phyloP scores from a whole-genome alignment of 2,888 invertebrate species.

The Amorpha juglandis region DNA sequence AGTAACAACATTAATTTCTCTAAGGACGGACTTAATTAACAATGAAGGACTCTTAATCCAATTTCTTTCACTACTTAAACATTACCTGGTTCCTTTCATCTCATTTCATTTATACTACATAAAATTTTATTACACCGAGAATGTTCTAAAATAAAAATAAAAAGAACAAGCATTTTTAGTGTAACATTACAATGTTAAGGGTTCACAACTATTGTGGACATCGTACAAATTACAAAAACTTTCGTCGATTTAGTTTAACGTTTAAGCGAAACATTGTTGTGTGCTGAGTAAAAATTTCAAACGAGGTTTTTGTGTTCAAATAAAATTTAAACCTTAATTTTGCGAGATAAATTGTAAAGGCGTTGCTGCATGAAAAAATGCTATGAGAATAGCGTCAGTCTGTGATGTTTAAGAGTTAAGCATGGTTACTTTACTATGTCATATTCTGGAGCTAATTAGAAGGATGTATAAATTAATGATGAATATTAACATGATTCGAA shows the following conservation, averaged over 20 bases:
- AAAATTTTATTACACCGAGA: constrained; percentile 1
- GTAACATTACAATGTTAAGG: background rate
- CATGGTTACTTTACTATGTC: too few relatives aligned
- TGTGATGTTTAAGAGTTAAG: background rate
- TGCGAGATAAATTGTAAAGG: background rate
- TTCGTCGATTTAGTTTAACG: constrained; percentile 13
- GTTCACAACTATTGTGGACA: constrained; percentile 10
- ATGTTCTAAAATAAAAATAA: constrained; percentile 7
- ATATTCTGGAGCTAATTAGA: too few relatives aligned
- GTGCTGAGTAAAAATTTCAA: constrained; percentile 14
- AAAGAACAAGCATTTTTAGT: constrained; percentile 1
- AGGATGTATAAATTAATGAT: too few relatives aligned
- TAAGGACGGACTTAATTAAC: background rate
- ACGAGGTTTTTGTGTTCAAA: background rate
- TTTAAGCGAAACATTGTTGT: constrained; percentile 15
- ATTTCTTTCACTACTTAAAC: constrained; percentile 1
- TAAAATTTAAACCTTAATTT: background rate
- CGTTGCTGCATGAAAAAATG: background rate
- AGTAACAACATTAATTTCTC: background rate
- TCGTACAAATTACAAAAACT: constrained; percentile 10
- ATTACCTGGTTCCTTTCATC: background rate
- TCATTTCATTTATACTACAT: background rate
- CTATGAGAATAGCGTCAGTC: background rate
- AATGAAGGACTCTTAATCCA: background rate
- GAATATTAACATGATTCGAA: too few relatives aligned